These are phyloP conservation scores for Conops quadrifasciatus DNA, from an alignment of 2,888 invertebrate species.

Conservation along the genomic window DNA sequence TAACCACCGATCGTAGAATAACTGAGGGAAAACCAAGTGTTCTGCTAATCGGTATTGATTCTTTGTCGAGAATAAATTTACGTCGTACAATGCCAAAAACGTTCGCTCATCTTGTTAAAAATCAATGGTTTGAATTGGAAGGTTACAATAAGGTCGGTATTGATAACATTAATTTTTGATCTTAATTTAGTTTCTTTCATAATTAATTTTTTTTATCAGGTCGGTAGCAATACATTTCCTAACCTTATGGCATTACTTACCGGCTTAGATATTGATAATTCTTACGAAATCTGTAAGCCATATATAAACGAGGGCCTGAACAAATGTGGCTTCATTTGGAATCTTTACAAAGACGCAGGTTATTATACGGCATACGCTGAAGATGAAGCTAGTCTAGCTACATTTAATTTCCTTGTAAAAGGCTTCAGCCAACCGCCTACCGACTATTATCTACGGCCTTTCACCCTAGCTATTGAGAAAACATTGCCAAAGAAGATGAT, in stretches of 20 bases:
- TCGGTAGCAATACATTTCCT: constrained; percentile 88
- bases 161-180: background rate
- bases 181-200: too few species aligned
- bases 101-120: constrained; percentile 70
- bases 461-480: constrained; percentile 74
- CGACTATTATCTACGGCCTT: constrained; percentile 82
- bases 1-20: constrained; percentile 32
- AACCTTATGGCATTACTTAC: constrained; percentile 85
- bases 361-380: constrained; percentile 84
- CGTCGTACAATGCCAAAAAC: constrained; percentile 78
- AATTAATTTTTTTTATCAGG: constrained; percentile 61
- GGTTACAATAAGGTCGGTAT: constrained; percentile 74
- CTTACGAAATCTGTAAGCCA: constrained; percentile 67
- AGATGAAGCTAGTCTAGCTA: constrained; percentile 75
- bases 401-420: constrained; percentile 73
- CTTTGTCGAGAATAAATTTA: constrained; percentile 81
- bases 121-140: constrained; percentile 74
- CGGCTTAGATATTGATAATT: constrained; percentile 68
- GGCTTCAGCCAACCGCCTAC: constrained; percentile 79
- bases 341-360: constrained; percentile 72
- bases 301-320: constrained; percentile 70
- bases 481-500: constrained; percentile 66
- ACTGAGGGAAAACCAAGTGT: constrained; percentile 68
- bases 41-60: constrained; percentile 83
- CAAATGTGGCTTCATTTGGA: constrained; percentile 80